Evolutionary conservation across 2,797 vertebrate species (phyloP).

Genomic region (Lutjanus campechanus): DNA sequence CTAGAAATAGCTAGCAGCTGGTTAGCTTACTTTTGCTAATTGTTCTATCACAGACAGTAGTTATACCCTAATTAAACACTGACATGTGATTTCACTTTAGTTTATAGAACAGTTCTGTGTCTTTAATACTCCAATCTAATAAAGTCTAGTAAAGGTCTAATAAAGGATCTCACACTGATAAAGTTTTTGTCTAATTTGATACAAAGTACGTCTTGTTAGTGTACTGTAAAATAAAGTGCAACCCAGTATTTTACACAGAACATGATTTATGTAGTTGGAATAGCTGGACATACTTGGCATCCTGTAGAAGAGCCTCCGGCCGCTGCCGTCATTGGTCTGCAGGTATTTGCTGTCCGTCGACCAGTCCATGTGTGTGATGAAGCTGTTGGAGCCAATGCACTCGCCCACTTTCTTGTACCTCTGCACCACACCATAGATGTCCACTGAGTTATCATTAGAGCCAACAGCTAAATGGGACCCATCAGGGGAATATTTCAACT

Average conservation of each 20-base stretch:
- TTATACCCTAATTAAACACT: too few relatives aligned
- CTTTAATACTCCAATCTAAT: too few relatives aligned
- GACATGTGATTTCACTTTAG: too few relatives aligned
- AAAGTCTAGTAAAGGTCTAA: too few relatives aligned
- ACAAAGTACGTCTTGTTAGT: too few relatives aligned
- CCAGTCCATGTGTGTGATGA: constrained; percentile 99
- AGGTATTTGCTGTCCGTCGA: constrained; percentile 95
- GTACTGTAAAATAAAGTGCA: too few relatives aligned
- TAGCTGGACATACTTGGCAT: constrained; percentile 92
- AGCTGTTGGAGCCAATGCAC: constrained; percentile 93
- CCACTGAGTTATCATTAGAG: constrained; percentile 96
- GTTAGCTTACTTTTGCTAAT: too few relatives aligned
- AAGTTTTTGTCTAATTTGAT: too few relatives aligned
- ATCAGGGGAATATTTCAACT: constrained; percentile 98
- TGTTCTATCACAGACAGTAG: too few relatives aligned
- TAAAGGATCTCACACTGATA: too few relatives aligned
- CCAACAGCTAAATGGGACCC: constrained; percentile 95
- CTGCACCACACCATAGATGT: constrained; percentile 96
- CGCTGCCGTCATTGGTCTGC: constrained; percentile 96
- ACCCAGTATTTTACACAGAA: not conserved
- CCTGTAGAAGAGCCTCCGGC: constrained; percentile 94
- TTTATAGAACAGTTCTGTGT: too few relatives aligned
- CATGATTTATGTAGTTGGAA: not conserved
- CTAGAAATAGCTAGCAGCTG: too few relatives aligned
- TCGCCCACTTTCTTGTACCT: constrained; percentile 98